These are phyloP conservation scores for Masnerella sp. DNA, from an alignment of 2,888 invertebrate genomes.

Conservation along the genomic window DNA sequence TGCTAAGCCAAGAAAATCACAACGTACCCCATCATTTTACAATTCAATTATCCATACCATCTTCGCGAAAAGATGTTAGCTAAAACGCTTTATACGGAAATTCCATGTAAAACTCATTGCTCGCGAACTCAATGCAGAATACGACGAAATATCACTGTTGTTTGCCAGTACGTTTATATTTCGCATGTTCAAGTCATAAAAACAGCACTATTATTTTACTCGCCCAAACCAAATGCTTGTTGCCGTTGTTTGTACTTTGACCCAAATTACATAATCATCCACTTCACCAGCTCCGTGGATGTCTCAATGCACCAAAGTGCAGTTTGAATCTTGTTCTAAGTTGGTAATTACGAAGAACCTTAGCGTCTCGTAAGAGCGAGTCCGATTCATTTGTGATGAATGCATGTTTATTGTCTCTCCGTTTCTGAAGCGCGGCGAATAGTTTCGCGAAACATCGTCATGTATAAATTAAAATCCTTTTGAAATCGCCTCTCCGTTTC, in stretches of 20 bases:
- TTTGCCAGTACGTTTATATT: too few species aligned
- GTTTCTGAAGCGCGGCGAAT: neutral
- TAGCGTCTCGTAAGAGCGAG: slow-evolving; percentile 12
- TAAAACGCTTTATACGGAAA: too few species aligned
- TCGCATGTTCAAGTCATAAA: slow-evolving; percentile 2
- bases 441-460: slow-evolving; percentile 2
- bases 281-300: slow-evolving; percentile 27
- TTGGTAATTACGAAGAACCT: slow-evolving; percentile 41
- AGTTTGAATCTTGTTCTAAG: slow-evolving; percentile 37
- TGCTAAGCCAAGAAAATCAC: too few species aligned
- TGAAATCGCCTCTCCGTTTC: slow-evolving; percentile 1
- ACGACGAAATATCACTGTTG: too few species aligned
- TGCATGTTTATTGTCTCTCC: slow-evolving; percentile 23
- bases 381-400: slow-evolving; percentile 30
- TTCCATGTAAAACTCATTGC: too few species aligned
- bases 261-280: slow-evolving; percentile 36
- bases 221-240: slow-evolving; percentile 3
- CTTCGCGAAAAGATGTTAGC: too few species aligned
- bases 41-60: too few species aligned
- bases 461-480: slow-evolving; percentile 23
- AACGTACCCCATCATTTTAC: too few species aligned
- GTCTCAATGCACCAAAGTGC: slow-evolving; percentile 44
- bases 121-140: too few species aligned
- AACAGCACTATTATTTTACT: slow-evolving; percentile 4
- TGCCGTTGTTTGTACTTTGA: slow-evolving; percentile 35